A percentile compares a stretch with the other conserved stretches of the same genome.
These are phyloP conservation scores for Bembecia ichneumoniformis DNA, from an alignment of 2,888 invertebrate genomes.

Conservation along the genomic window DNA sequence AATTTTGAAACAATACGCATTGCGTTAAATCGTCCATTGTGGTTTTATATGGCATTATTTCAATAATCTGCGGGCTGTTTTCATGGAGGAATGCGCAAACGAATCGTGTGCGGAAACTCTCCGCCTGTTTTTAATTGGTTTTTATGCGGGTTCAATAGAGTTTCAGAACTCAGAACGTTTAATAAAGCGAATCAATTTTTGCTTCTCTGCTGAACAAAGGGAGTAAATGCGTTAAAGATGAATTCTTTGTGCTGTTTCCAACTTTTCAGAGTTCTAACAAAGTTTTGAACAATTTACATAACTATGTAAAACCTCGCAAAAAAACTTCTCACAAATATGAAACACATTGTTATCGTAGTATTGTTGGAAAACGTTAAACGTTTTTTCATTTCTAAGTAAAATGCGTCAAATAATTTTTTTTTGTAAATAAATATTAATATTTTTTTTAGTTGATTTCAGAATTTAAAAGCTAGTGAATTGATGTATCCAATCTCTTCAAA, in stretches of 20 bases:
- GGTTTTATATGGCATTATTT: not conserved
- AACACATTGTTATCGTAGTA: no score
- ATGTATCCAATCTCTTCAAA: no score
- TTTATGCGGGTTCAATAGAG: slow-evolving; percentile 6
- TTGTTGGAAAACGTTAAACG: no score
- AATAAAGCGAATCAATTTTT: not conserved
- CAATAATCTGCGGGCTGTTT: not conserved
- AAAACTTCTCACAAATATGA: no score
- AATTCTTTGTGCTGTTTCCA: not conserved
- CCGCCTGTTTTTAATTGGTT: slow-evolving; percentile 3
- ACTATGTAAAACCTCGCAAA: no score
- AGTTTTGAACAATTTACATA: not conserved
- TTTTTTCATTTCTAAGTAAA: no score
- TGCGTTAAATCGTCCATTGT: not conserved
- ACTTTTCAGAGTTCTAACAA: not conserved
- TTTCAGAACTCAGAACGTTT: slow-evolving; percentile 1
- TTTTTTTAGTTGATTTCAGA: no score
- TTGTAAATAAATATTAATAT: no score
- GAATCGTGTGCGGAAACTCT: not conserved
- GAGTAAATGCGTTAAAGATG: not conserved
- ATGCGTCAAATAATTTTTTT: no score
- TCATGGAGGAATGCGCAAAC: not conserved
- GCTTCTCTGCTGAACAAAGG: not conserved
- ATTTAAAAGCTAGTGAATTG: no score
- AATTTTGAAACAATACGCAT: not conserved